Evolutionary conservation across 2,888 invertebrate genomes (phyloP).

Genomic region (Craniophora ligustri): DNA sequence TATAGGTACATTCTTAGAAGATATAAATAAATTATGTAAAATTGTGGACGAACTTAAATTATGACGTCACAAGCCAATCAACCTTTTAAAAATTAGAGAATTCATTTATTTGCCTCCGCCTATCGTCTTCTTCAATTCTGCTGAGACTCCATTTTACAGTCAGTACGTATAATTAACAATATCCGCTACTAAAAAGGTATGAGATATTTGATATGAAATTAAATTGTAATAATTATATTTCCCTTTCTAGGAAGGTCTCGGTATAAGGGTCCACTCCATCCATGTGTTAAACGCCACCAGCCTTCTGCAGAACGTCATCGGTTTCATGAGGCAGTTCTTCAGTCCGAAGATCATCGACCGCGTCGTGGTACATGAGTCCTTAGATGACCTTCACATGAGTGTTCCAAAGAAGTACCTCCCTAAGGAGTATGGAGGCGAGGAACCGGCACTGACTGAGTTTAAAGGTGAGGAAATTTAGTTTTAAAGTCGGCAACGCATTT

Average conservation of each 20-base stretch:
- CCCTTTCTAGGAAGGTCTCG: constrained; percentile 82
- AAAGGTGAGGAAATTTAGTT: constrained; percentile 68
- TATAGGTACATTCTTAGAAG: no score
- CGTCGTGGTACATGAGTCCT: constrained; percentile 66
- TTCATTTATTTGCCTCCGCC: no score
- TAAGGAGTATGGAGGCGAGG: constrained; percentile 74
- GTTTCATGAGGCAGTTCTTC: constrained; percentile 74
- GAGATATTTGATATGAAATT: no score
- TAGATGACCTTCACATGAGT: constrained; percentile 69
- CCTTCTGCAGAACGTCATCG: constrained; percentile 68
- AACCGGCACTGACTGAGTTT: constrained; percentile 68
- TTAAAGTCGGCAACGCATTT: no score
- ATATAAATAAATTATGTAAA: no score
- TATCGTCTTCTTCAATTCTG: no score
- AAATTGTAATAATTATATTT: not conserved
- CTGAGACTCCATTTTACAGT: no score
- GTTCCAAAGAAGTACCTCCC: constrained; percentile 73
- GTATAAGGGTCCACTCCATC: constrained; percentile 74
- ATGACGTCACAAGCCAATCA: no score
- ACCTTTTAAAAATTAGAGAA: no score
- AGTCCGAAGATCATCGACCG: constrained; percentile 79
- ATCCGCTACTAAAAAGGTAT: no score
- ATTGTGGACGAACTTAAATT: no score
- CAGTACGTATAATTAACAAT: no score
- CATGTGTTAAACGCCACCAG: constrained; percentile 80